Evolutionary conservation across 2,888 invertebrate genomes (phyloP).

Genomic region (Leucoma salicis): DNA sequence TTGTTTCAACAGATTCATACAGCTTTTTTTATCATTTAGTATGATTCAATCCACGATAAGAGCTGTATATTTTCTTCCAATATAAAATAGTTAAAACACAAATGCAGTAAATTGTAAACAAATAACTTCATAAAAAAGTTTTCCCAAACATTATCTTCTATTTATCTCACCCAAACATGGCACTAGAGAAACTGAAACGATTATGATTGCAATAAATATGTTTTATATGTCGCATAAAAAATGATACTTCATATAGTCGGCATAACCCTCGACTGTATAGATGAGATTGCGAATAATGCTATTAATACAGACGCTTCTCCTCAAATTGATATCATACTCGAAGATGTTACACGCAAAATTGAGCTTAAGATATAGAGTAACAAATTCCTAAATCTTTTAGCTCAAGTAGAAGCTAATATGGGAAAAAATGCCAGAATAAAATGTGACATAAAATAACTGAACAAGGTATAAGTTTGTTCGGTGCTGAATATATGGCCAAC

Average conservation of each 20-base stretch:
- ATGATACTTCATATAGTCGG: slow-evolving; percentile 74
- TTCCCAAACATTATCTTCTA: slow-evolving; percentile 55
- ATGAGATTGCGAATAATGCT: slow-evolving; percentile 82
- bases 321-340: slow-evolving; percentile 78
- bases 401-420: slow-evolving; percentile 38
- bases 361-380: slow-evolving; percentile 31
- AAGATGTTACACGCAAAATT: slow-evolving; percentile 38
- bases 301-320: slow-evolving; percentile 82
- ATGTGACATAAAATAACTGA: slow-evolving; percentile 26
- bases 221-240: slow-evolving; percentile 82
- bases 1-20: too few relatives aligned
- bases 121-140: slow-evolving; percentile 47
- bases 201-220: slow-evolving; percentile 82
- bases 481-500: slow-evolving; percentile 42
- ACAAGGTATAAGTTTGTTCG: slow-evolving; percentile 41
- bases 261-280: slow-evolving; percentile 80
- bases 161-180: slow-evolving; percentile 70
- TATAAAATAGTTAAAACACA: slow-evolving; percentile 15
- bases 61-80: neutral
- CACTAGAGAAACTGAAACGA: slow-evolving; percentile 72
- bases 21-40: too few relatives aligned
- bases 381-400: slow-evolving; percentile 40
- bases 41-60: too few relatives aligned
- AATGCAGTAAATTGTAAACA: slow-evolving; percentile 31
- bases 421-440: slow-evolving; percentile 35